phyloP scores from a whole-genome alignment of 2,113 vertebrate genomes.

The Grammatotria lemairii region DNA sequence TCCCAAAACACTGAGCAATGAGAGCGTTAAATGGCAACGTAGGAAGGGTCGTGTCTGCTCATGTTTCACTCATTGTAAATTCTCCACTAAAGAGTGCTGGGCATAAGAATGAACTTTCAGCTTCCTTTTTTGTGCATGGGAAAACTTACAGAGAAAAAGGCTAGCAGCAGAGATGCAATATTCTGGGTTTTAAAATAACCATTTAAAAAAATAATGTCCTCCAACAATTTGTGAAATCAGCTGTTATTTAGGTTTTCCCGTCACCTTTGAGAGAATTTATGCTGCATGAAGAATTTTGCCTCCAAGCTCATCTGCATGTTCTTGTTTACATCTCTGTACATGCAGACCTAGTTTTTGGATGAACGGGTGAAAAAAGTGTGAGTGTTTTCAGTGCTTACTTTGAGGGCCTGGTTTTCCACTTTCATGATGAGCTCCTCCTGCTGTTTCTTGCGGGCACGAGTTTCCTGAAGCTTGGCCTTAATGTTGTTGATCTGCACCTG shows the following conservation, averaged over 20 bases:
- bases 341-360: conserved; percentile 17
- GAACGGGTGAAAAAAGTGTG: neutral
- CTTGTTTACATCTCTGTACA: conserved; percentile 4
- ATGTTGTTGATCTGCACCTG: conserved; percentile 91
- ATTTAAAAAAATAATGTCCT: neutral
- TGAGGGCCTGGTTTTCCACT: conserved; percentile 95
- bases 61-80: conserved; percentile 27
- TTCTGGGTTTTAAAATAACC: neutral
- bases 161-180: neutral
- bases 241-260: conserved; percentile 2
- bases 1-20: conserved; percentile 19
- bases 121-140: neutral
- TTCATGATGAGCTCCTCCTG: conserved; percentile 98
- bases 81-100: conserved; percentile 10
- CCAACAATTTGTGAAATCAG: neutral
- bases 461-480: conserved; percentile 91
- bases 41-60: conserved; percentile 25
- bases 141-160: neutral
- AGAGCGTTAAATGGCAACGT: conserved; percentile 38
- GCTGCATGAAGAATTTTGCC: conserved; percentile 6
- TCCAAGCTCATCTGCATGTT: neutral
- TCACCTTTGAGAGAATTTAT: neutral
- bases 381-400: conserved; percentile 68
- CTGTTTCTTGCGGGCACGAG: conserved; percentile 88
- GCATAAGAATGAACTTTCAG: neutral